Evolutionary conservation across 1,140 invertebrate species (phyloP).

Genomic region (Liolophura sinensis): DNA sequence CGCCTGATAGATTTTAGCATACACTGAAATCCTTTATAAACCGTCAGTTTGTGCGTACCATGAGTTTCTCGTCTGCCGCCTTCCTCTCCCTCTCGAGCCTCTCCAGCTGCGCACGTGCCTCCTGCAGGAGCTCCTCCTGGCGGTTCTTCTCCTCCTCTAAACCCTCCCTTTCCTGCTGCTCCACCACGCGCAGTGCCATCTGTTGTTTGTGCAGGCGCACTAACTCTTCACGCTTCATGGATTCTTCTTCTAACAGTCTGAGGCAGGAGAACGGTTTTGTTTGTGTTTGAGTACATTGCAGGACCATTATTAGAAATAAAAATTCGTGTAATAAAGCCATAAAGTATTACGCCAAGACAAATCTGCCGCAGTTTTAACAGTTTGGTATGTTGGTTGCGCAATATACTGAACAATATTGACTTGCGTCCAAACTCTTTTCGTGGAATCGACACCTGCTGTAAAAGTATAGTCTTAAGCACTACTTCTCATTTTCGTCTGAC

Average conservation of each 20-base stretch:
- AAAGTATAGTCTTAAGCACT: too few relatives aligned
- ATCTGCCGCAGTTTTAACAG: neutral
- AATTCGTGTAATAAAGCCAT: neutral
- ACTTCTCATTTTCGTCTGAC: neutral
- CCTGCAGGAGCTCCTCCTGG: constrained; percentile 72
- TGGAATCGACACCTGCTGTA: neutral
- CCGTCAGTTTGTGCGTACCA: constrained; percentile 45
- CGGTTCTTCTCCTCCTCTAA: constrained; percentile 67
- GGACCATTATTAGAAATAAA: neutral
- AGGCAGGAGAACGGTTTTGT: neutral
- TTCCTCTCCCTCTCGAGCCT: constrained; percentile 72
- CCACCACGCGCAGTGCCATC: constrained; percentile 70
- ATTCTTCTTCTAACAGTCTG: constrained; percentile 78
- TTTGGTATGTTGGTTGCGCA: neutral
- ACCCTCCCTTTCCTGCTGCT: constrained; percentile 69
- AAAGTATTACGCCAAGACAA: neutral
- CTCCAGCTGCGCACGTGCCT: constrained; percentile 68
- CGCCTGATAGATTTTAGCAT: too few relatives aligned
- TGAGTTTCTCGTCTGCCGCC: constrained; percentile 69
- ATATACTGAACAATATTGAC: neutral
- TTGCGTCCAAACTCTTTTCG: neutral
- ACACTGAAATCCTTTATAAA: neutral
- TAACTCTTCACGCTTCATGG: constrained; percentile 78
- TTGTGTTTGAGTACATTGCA: neutral
- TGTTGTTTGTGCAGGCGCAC: constrained; percentile 78